Evolutionary conservation across 53 echinoderm and acorn worm species (phyloP), one percentile per base, ranked within the genome.

Genomic region (Hippasteria phrygiana): DNA sequence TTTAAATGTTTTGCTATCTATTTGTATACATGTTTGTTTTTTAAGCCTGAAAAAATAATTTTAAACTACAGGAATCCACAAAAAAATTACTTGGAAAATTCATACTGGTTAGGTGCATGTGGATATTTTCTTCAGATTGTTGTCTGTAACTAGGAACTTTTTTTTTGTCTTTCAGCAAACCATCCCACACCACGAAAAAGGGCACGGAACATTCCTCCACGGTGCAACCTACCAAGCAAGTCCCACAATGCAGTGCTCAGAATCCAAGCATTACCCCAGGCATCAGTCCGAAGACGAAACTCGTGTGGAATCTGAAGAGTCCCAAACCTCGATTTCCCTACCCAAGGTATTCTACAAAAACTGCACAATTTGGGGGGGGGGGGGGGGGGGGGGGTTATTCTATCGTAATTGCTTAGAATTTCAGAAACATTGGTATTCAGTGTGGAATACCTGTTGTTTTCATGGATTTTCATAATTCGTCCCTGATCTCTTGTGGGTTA

Each of bases 251-350:
- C 65, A 16, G 16, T 63, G 65, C 11, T 41, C 81, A 42, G n/a
- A 76, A 29, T 27, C 28, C 48, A 26, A 48, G 17, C 20, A 41
- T 14, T 38, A 18, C 10, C 2, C 29, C 28, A 13, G 35, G 5
- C 13, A 34, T 51, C 34, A 8, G 34, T 51, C 59, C 56, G 62
- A 55, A 79, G 14, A 35, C 16, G 26, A 79, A 56, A 31, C 11
- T 29, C 5, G 27, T 24, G 7, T 69, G 85, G 85, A 69, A 26
- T 34, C 36, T 85, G 51, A 85, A 45, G 27, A 85, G 85, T 71
- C 70, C 70, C 0, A 85, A 85, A 36, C 38, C 70, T 17, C 41
- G n/a, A 34, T 85, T 53, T 71, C 85, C 85, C 11, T 85, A 85
- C 48, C 85, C 85, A 71, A 85, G 71, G 85, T 85, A 53, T 48